Evolutionary conservation across 2,797 vertebrate genomes (phyloP).

Genomic region (Clarias laeviceps): DNA sequence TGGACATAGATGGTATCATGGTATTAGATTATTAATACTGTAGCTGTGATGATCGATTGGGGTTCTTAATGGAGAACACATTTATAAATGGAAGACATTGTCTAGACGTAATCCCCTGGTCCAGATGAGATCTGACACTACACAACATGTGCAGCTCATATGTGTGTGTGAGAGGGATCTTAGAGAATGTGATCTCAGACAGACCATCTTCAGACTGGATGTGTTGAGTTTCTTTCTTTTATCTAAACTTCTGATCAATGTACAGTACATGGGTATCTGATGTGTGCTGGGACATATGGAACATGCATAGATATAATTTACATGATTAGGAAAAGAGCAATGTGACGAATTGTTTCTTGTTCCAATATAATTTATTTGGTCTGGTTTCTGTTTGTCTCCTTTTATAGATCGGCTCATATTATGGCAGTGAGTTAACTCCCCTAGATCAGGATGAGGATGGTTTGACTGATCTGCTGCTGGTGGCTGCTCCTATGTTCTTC

Average conservation of each 20-base stretch:
- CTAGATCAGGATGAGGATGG: conserved; percentile 81
- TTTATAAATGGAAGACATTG: neutral
- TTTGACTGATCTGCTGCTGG: conserved; percentile 82
- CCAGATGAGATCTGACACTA: conserved; percentile 52
- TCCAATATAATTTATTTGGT: neutral
- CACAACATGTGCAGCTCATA: conserved; percentile 51
- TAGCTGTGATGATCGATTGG: conserved; percentile 10
- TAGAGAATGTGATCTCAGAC: neutral
- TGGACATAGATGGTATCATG: neutral
- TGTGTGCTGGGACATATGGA: neutral
- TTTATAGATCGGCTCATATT: conserved; percentile 92
- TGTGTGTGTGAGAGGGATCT: conserved; percentile 25
- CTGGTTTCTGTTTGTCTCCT: neutral
- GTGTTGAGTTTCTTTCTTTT: neutral
- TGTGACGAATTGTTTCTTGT: neutral
- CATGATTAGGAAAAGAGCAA: neutral
- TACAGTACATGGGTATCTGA: neutral
- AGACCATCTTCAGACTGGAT: neutral
- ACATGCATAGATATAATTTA: neutral
- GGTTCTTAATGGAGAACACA: neutral
- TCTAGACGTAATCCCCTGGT: conserved; percentile 51
- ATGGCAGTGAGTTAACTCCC: conserved; percentile 85
- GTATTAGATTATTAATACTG: neutral
- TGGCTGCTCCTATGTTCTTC: conserved; percentile 95
- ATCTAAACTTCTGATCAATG: neutral